phyloP scores from a whole-genome alignment of 2,113 vertebrate species.

The Campylomormyrus numenius region DNA sequence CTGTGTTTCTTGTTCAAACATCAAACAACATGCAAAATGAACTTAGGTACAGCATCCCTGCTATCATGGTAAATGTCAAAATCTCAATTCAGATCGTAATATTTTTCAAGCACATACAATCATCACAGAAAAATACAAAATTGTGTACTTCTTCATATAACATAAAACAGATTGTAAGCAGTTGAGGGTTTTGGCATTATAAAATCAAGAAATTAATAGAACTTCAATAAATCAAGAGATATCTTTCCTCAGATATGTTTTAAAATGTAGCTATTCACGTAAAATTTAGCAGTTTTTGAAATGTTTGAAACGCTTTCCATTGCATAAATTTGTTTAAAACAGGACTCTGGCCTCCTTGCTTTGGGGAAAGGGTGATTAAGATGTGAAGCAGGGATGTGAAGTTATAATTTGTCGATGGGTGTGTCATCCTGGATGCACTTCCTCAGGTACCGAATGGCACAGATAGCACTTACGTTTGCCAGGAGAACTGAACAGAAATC shows the following conservation, averaged over 20 bases:
- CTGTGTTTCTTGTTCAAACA: background rate
- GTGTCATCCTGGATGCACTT: constrained; percentile 48
- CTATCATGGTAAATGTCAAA: background rate
- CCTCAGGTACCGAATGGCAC: constrained; percentile 84
- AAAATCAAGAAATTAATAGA: background rate
- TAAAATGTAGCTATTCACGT: background rate
- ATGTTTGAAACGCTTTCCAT: background rate
- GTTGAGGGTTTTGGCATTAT: background rate
- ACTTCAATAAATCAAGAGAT: background rate
- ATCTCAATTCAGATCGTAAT: background rate
- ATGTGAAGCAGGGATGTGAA: background rate
- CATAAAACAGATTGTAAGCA: background rate
- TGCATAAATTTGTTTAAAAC: background rate
- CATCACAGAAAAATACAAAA: background rate
- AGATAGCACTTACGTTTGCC: constrained; percentile 83
- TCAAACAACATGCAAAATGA: background rate
- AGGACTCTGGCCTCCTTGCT: background rate
- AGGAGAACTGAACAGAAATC: constrained; percentile 68
- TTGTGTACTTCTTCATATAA: background rate
- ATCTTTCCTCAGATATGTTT: background rate
- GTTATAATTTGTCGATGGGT: constrained; percentile 28
- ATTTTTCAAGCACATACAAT: background rate
- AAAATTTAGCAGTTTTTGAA: background rate
- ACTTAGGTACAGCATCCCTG: background rate
- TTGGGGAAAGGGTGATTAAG: background rate